These are phyloP conservation scores for Drosophila barbarae DNA, from an alignment of 2,888 invertebrate species.

Conservation along the genomic window DNA sequence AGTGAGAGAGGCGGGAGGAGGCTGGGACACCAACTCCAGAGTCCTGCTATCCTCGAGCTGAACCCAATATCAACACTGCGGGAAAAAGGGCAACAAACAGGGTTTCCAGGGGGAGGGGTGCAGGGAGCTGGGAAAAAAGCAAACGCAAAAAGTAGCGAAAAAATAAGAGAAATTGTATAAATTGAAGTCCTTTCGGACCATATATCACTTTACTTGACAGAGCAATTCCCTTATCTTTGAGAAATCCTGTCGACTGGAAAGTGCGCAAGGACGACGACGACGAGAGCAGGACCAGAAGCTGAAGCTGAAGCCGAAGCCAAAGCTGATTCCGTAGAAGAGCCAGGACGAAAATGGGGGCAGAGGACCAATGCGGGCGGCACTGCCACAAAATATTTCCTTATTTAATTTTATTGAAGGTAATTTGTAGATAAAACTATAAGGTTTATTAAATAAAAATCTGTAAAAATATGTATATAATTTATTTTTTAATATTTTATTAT, in stretches of 20 bases:
- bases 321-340: constrained; percentile 18
- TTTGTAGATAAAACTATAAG: background rate
- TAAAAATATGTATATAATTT: too few species aligned
- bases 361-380: constrained; percentile 67
- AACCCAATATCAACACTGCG: constrained; percentile 39
- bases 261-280: constrained; percentile 70
- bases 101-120: constrained; percentile 12
- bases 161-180: constrained; percentile 78
- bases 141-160: constrained; percentile 75
- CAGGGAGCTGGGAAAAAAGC: constrained; percentile 57
- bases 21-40: constrained; percentile 4
- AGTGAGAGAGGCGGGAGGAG: background rate
- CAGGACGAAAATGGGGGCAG: constrained; percentile 33
- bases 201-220: constrained; percentile 85
- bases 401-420: background rate
- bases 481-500: background rate
- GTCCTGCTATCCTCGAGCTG: constrained; percentile 27
- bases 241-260: constrained; percentile 79
- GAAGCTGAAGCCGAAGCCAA: constrained; percentile 22
- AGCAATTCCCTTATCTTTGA: constrained; percentile 84
- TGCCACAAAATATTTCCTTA: constrained; percentile 1
- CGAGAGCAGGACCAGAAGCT: constrained; percentile 35
- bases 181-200: constrained; percentile 83
- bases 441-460: background rate
- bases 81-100: constrained; percentile 66